Evolutionary conservation across 2,113 vertebrate species (phyloP).

Genomic region (Cnemophilus loriae): DNA sequence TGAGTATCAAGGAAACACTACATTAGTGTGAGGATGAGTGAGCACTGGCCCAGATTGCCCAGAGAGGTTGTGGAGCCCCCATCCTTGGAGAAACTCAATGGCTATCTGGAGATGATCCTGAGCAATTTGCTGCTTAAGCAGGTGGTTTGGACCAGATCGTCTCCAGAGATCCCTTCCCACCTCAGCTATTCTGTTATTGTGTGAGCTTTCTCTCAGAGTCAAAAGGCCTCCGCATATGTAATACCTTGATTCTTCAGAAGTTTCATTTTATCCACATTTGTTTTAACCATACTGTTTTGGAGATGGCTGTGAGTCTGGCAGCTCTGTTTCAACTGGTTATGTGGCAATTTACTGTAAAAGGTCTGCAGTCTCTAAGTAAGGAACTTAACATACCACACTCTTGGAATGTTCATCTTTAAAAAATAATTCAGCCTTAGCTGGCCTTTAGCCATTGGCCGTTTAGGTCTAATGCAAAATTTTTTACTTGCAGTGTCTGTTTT

Average conservation of each 20-base stretch:
- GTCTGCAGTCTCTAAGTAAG: neutral
- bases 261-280: neutral
- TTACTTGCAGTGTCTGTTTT: neutral
- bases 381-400: neutral
- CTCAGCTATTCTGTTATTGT: neutral
- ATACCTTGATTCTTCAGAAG: neutral
- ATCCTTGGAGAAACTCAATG: neutral
- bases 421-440: neutral
- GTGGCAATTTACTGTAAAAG: neutral
- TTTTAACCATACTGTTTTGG: neutral
- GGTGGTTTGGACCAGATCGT: neutral
- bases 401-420: neutral
- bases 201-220: neutral
- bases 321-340: neutral
- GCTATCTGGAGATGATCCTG: neutral
- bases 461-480: neutral
- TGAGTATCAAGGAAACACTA: neutral
- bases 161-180: neutral
- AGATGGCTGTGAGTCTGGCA: neutral
- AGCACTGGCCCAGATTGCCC: neutral
- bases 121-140: fast-evolving
- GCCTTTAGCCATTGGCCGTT: no score
- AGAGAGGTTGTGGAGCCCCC: neutral
- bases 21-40: fast-evolving
- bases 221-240: neutral